Base-by-base conservation (phyloP, 2,113 vertebrate genomes). In the Channa maculata region DNA sequence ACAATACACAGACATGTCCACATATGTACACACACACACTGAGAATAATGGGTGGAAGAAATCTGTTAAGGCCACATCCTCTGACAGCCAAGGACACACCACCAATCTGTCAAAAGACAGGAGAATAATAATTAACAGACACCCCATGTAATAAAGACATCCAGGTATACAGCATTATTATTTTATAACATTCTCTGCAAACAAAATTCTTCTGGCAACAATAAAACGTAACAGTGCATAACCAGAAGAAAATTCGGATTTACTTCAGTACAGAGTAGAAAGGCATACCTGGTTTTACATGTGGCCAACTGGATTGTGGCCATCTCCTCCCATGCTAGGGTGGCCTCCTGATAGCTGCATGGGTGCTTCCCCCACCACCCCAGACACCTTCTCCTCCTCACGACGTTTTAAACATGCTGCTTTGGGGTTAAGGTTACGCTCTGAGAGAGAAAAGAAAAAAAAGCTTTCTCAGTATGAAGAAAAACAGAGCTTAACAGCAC, bases 361-460 rank as follows among this genome's bases (percentile, higher is more conserved):
- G 89, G 96, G 95, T 69, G 96, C 94, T 43, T 99, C 98, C 48
- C 96, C 96, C 11, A 96, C 97, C 62, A 98, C 97, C 33, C 96
- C 95, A 0, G 97, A 98, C 80, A 99, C 98, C 72, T 99, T 99
- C 91, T 99, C 98, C 65, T 99, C 98, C 88, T 99, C 98, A 1
- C 98, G 94, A 2, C 98, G 96, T 84, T 99, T 99, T 95, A 99
- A 92, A 95, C 98, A 99, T 70, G 98, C 98, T 0, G 97, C 98
- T 91, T 99, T 99, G 34, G 98, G 98, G 90, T 99, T 99, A 84
- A 99, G 95, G 91, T 99, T 99, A 65, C 98, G 96, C 88, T 99
- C 94, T 95, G 67, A 67, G 1, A 63, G 10, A 46, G 11, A 36
- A 76, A 55, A 50, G 39, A 62, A 48, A 72, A 49, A 63, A 24